Evolutionary conservation across 2,113 vertebrate genomes (phyloP).

Genomic region (Puma concolor): DNA sequence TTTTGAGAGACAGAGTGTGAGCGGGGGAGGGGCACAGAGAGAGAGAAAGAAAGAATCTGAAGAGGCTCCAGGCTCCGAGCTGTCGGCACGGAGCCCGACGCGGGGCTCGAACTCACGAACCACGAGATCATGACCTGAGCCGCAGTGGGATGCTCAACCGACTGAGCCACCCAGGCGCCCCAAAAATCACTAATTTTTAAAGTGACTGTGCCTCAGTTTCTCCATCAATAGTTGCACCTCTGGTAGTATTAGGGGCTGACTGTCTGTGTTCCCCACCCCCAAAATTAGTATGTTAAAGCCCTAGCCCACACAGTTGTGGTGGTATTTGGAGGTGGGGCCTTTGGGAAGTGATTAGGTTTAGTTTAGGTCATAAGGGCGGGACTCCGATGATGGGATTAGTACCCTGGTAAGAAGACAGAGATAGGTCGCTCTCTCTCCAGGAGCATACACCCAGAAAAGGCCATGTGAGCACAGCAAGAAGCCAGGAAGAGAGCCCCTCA

Average conservation of each 20-base stretch:
- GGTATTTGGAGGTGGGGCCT: background rate
- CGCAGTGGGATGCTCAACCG: too few relatives aligned
- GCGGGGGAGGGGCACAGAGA: too few relatives aligned
- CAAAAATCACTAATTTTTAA: background rate
- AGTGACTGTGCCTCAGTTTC: conserved; percentile 40
- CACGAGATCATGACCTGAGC: too few relatives aligned
- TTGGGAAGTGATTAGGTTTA: background rate
- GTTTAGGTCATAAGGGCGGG: background rate
- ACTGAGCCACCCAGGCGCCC: too few relatives aligned
- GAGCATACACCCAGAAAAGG: background rate
- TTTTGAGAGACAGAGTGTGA: too few relatives aligned
- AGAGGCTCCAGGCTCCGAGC: too few relatives aligned
- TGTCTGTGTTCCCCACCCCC: background rate
- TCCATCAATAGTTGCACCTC: background rate
- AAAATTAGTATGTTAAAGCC: background rate
- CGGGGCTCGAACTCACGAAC: too few relatives aligned
- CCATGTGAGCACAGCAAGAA: background rate
- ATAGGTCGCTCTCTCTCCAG: background rate
- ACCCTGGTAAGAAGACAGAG: background rate
- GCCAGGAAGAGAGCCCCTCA: background rate
- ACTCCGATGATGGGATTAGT: background rate
- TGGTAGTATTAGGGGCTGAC: background rate
- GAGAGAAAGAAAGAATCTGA: too few relatives aligned
- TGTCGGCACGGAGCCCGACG: too few relatives aligned
- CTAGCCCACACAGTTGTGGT: background rate